Percentiles rank a stretch among this genome's conserved stretches.
phyloP scores from a whole-genome alignment of 2,888 invertebrate species.

The Conistra vaccinii region DNA sequence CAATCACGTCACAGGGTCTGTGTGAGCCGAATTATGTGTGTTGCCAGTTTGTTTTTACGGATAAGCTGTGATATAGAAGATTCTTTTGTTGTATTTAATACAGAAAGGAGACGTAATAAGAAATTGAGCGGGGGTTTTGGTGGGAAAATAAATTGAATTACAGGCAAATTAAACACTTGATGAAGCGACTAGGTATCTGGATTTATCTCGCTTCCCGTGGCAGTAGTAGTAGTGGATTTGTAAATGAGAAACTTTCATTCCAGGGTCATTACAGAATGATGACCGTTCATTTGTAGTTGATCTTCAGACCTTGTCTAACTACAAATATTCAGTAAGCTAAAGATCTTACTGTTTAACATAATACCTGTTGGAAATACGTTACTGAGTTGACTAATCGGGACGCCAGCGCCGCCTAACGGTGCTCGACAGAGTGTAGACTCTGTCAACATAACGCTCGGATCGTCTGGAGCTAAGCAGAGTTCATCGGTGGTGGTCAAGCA shows the following conservation, averaged over 20 bases:
- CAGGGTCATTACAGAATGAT: not conserved
- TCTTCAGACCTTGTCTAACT: not conserved
- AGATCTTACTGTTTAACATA: not conserved
- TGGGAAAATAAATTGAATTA: not conserved
- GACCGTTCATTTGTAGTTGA: not conserved
- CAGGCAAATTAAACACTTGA: not conserved
- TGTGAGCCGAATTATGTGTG: constrained; percentile 51
- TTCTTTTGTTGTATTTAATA: constrained; percentile 12
- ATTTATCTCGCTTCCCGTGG: not conserved
- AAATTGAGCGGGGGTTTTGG: not conserved
- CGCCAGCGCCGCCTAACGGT: too few species aligned
- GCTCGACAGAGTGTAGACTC: too few species aligned
- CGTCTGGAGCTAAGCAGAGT: too few species aligned
- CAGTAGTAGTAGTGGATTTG: too few species aligned
- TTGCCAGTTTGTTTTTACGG: constrained; percentile 39
- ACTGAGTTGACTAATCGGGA: too few species aligned
- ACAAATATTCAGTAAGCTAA: not conserved
- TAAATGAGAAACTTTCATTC: not conserved
- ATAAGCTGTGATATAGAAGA: constrained; percentile 34
- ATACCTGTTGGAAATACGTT: too few species aligned
- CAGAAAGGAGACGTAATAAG: not conserved
- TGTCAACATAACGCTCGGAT: too few species aligned
- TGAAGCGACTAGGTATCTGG: not conserved
- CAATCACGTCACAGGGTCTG: constrained; percentile 54
- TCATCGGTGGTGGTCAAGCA: too few species aligned